Evolutionary conservation across 2,797 vertebrate genomes (phyloP).

Genomic region (Gymnopithys bicolor): DNA sequence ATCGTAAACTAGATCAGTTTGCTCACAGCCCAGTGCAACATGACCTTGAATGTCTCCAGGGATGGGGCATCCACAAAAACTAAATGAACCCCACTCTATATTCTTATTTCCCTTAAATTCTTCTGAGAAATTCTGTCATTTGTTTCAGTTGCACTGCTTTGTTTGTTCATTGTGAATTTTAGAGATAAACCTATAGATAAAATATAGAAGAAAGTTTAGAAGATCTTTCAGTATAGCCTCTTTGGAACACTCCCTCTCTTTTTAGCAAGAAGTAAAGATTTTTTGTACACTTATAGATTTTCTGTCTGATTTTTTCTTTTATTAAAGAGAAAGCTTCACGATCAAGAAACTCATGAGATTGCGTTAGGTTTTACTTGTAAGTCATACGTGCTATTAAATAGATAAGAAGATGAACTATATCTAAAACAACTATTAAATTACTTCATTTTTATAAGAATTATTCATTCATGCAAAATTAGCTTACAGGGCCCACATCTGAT

Average conservation of each 20-base stretch:
- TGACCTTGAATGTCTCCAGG: background rate
- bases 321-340: conserved; percentile 13
- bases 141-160: background rate
- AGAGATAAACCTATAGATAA: background rate
- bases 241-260: background rate
- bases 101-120: background rate
- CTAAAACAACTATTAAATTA: conserved; percentile 33
- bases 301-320: background rate
- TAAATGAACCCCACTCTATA: background rate
- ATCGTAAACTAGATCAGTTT: background rate
- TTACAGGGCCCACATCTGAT: background rate
- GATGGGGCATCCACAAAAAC: background rate
- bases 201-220: background rate
- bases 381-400: conserved; percentile 23
- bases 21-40: background rate
- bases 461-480: conserved; percentile 19
- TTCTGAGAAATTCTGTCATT: background rate
- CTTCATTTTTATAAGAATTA: conserved; percentile 57
- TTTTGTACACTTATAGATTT: background rate
- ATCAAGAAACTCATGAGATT: conserved; percentile 5
- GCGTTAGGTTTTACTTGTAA: conserved; percentile 50
- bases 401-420: background rate
- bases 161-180: background rate
- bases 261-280: background rate
- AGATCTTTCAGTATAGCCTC: background rate